These are phyloP conservation scores for Pseudochirops corinnae DNA, from an alignment of 2,797 vertebrate genomes.

Conservation along the genomic window DNA sequence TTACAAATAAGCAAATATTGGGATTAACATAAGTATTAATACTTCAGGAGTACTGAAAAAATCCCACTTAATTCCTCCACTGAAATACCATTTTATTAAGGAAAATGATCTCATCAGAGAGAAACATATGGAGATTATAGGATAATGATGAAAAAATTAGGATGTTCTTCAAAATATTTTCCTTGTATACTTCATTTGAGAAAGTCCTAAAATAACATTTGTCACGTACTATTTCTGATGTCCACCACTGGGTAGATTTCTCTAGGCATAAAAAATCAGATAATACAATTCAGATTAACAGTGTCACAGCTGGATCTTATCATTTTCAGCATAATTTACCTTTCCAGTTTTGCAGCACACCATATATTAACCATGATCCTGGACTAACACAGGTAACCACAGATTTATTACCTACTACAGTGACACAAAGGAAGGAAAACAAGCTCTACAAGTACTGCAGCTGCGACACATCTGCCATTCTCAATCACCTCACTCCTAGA, in stretches of 20 bases:
- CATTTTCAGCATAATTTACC: neutral
- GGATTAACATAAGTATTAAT: conserved; percentile 62
- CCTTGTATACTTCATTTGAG: conserved; percentile 54
- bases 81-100: conserved; percentile 49
- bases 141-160: conserved; percentile 24
- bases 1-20: conserved; percentile 58
- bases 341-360: neutral
- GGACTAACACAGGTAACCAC: neutral
- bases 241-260: neutral
- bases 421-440: neutral
- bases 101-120: conserved; percentile 69
- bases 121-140: conserved; percentile 60
- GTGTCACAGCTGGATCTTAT: neutral
- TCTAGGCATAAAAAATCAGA: neutral
- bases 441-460: neutral
- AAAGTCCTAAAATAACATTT: conserved; percentile 44
- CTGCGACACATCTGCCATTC: neutral
- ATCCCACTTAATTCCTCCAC: conserved; percentile 59
- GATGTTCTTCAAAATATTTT: conserved; percentile 39
- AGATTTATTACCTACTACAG: neutral
- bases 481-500: neutral
- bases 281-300: neutral
- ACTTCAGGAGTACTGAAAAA: neutral
- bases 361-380: neutral
- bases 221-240: neutral